Evolutionary conservation across 2,888 invertebrate species (phyloP).

Genomic region (Caenorhabditis auriculariae): DNA sequence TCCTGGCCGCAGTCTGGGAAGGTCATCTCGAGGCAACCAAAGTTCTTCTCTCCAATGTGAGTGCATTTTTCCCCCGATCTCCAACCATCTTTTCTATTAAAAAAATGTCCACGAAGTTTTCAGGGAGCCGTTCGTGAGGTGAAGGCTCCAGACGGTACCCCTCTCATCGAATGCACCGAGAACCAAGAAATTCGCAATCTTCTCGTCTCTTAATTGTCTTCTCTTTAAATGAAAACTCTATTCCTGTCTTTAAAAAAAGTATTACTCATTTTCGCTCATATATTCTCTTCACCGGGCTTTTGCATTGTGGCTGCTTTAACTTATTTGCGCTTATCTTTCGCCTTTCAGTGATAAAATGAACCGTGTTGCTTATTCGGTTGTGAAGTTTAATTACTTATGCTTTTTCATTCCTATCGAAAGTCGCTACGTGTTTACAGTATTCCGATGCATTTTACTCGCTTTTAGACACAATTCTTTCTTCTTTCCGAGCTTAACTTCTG

Average conservation of each 20-base stretch:
- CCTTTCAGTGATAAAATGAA: no score
- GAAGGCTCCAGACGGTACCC: slow-evolving; percentile 33
- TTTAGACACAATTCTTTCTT: no score
- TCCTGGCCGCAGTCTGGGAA: slow-evolving; percentile 94
- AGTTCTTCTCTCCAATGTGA: slow-evolving; percentile 80
- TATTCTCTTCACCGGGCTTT: no score
- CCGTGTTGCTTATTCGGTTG: no score
- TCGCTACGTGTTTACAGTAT: no score
- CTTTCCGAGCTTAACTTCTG: no score
- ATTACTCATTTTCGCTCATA: neutral
- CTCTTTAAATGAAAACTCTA: neutral
- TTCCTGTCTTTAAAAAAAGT: neutral
- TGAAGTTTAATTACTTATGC: no score
- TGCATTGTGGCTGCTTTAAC: no score
- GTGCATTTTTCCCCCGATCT: slow-evolving; percentile 56
- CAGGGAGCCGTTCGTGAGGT: slow-evolving; percentile 33
- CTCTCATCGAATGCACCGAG: slow-evolving; percentile 37
- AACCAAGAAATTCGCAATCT: slow-evolving; percentile 30
- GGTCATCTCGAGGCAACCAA: slow-evolving; percentile 89
- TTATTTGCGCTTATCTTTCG: slow-evolving; percentile 3
- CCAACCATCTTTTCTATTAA: neutral
- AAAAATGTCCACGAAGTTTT: no score
- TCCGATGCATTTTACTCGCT: no score
- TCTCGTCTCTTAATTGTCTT: slow-evolving; percentile 2
- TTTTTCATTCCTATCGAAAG: no score